Percentiles rank a stretch among this genome's conserved stretches.
Evolutionary conservation across 1,140 invertebrate species (phyloP).

Genomic region (Scylla paramamosain): DNA sequence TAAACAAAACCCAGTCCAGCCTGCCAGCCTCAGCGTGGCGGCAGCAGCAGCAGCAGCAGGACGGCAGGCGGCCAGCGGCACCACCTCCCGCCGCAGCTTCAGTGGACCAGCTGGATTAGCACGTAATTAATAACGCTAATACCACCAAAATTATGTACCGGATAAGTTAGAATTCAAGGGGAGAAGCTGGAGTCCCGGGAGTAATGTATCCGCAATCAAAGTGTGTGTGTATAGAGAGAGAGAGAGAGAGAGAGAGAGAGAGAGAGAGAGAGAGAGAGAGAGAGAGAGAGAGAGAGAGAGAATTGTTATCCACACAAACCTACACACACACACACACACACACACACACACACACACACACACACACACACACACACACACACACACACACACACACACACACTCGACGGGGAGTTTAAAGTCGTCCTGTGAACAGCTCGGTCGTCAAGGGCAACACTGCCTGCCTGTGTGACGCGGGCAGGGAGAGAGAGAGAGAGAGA

Average conservation of each 20-base stretch:
- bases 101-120: not conserved
- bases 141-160: not conserved
- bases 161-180: not conserved
- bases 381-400: not conserved
- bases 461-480: not conserved
- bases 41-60: too few species aligned
- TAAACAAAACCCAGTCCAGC: too few species aligned
- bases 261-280: not conserved
- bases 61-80: too few species aligned
- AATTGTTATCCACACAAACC: not conserved
- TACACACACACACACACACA: not conserved
- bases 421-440: not conserved
- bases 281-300: too few species aligned
- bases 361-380: not conserved
- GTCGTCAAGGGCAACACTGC: not conserved
- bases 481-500: conserved; percentile 34
- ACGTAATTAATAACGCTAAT: not conserved
- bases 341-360: not conserved
- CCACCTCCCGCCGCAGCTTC: too few species aligned
- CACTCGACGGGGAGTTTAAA: not conserved
- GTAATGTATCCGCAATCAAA: not conserved
- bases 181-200: not conserved
- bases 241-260: not conserved
- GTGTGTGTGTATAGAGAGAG: conserved; percentile 27
- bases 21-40: too few species aligned